Evolutionary conservation across 2,797 vertebrate species (phyloP), one percentile per base, ranked within the genome.

Genomic region (Xenops minutus): DNA sequence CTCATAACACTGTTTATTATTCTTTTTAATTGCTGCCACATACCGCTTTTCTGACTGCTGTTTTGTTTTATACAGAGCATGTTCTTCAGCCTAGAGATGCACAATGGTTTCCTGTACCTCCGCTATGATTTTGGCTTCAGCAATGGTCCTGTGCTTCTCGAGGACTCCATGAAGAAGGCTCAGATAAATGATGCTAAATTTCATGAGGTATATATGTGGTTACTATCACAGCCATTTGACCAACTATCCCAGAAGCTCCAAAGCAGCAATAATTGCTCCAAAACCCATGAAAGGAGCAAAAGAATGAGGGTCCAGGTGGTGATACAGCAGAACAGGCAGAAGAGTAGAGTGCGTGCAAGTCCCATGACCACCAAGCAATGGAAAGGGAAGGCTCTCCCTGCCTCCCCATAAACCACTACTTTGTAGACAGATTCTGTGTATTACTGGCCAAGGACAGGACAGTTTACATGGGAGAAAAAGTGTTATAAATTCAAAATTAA

Each of bases 171-270:
- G 96, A 97, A 98, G 64, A 99, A 99, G 95, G 98, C 99, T 59
- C 98, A 98, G 94, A 99, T 99, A 95, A 99, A 99, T 4, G 99
- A 99, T 14, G 99, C 99, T 49, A 98, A 98, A 97, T 99, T 99
- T 94, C 99, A 99, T 26, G 99, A 99, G 99, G 99, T 99, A 98
- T 22, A 43, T 36, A 85, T 76, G 24, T 27, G 3, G 17, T 59
- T 67, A 55, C 51, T 72, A 13, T 34, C 55, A 66, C 43, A 68
- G 63, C 8, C 23, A 29, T 59, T 85, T 85, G 39, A 49, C 32
- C 77, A 91, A 37, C 16, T 34, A 51, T 14, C 24, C 32, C 41
- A 89, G 66, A 58, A 85, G 19, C 26, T 79, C 26, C 56, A 77
- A 89, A 84, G 67, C 15, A 78, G 52, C 27, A 59, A 14, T 32